phyloP scores from a whole-genome alignment of 1,140 invertebrate species.

The Lepidurus packardi region DNA sequence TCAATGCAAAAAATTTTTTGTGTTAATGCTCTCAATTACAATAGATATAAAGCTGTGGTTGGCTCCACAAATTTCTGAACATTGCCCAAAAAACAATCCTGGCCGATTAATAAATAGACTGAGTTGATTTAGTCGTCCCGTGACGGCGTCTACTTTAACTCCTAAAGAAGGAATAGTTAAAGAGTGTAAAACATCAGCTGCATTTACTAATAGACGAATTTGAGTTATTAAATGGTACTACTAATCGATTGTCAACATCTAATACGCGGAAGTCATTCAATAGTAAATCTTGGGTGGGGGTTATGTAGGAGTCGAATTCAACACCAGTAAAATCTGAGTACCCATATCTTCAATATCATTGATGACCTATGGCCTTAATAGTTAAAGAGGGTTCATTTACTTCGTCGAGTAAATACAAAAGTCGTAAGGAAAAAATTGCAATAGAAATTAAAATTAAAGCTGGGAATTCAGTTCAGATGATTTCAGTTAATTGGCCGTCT shows the following conservation, averaged over 20 bases:
- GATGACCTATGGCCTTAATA: conserved; percentile 58
- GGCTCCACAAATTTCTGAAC: conserved; percentile 63
- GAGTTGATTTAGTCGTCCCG: conserved; percentile 61
- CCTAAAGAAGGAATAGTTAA: conserved; percentile 57
- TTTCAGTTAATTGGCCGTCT: too few relatives aligned
- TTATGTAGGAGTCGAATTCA: conserved; percentile 62
- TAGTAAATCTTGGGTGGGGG: conserved; percentile 44
- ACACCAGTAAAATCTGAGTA: conserved; percentile 55
- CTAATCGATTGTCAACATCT: conserved; percentile 57
- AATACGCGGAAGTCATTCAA: conserved; percentile 52
- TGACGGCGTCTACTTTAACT: conserved; percentile 59
- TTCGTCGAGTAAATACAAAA: too few relatives aligned
- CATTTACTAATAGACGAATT: conserved; percentile 54
- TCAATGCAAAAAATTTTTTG: conserved; percentile 54
- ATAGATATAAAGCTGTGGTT: conserved; percentile 73
- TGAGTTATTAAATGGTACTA: conserved; percentile 52
- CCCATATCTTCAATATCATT: conserved; percentile 65
- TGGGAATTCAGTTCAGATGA: too few relatives aligned
- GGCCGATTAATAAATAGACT: conserved; percentile 51
- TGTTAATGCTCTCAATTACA: conserved; percentile 53
- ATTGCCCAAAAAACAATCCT: conserved; percentile 59
- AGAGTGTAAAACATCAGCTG: conserved; percentile 62
- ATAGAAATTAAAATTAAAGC: too few relatives aligned
- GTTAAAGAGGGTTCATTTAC: too few relatives aligned
- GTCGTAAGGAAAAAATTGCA: too few relatives aligned